Conservation (phyloP, 2,797 vertebrate species). For the Erpetoichthys calabaricus region DNA sequence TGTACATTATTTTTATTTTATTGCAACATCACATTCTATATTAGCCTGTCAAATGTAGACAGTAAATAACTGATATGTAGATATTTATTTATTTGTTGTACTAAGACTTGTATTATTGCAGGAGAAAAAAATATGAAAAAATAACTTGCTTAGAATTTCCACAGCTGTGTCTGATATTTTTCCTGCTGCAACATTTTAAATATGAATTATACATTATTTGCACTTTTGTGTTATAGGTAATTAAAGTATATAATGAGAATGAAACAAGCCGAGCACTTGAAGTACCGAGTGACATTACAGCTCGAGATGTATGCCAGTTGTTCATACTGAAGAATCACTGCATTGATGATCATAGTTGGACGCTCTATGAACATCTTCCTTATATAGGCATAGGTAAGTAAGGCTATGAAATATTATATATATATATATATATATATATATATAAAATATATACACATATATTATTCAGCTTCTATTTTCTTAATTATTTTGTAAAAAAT, state of each 20-base stretch:
- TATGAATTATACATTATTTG: not conserved
- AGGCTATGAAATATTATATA: not conserved
- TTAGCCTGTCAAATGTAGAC: too few relatives aligned
- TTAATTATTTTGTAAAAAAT: not conserved
- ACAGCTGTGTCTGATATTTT: too few relatives aligned
- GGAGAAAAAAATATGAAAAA: too few relatives aligned
- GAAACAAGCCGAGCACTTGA: slow-evolving; percentile 82
- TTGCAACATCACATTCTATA: too few relatives aligned
- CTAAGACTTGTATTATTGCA: too few relatives aligned
- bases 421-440: too few relatives aligned
- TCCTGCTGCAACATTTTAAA: too few relatives aligned
- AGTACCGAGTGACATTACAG: slow-evolving; percentile 78
- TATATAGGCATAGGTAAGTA: slow-evolving; percentile 71
- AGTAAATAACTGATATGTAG: too few relatives aligned
- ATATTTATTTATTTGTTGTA: too few relatives aligned
- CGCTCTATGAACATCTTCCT: slow-evolving; percentile 76
- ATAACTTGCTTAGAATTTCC: too few relatives aligned
- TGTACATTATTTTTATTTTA: too few relatives aligned
- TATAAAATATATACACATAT: too few relatives aligned
- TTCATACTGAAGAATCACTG: slow-evolving; percentile 87
- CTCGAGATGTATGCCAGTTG: slow-evolving; percentile 82
- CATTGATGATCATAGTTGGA: slow-evolving; percentile 91
- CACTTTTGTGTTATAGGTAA: slow-evolving; percentile 56
- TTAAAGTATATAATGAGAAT: slow-evolving; percentile 92
- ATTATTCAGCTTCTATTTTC: not conserved